A percentile compares a stretch with the other conserved stretches of the same genome.
phyloP scores from a whole-genome alignment of 2,113 vertebrate species.

The Ciconia boyciana region DNA sequence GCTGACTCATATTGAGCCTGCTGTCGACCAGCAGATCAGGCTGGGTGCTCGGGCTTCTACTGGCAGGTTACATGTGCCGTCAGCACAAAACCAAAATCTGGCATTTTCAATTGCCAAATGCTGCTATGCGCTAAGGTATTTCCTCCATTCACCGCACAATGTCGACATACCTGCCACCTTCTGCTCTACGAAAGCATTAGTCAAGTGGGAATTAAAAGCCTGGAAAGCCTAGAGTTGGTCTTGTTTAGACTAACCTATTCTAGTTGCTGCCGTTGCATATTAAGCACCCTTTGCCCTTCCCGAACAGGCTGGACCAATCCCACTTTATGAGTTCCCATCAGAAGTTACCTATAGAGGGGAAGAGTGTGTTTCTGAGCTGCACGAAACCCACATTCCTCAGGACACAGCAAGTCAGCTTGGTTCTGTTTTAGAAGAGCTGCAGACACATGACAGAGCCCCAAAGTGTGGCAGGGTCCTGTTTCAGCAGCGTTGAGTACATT shows the following conservation, averaged over 20 bases:
- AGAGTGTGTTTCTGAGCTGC: not conserved
- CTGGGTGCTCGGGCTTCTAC: not conserved
- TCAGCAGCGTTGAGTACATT: not conserved
- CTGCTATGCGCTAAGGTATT: not conserved
- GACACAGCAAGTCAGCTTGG: not conserved
- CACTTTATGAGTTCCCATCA: not conserved
- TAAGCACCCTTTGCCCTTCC: accelerated
- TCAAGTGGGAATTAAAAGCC: not conserved
- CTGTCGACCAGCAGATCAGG: not conserved
- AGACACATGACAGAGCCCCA: not conserved
- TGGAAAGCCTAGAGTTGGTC: not conserved
- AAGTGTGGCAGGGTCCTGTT: not conserved
- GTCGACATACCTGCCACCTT: not conserved
- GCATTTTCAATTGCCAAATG: not conserved
- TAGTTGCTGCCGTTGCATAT: not conserved
- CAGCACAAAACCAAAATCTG: not conserved
- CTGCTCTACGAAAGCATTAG: not conserved
- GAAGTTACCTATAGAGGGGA: not conserved
- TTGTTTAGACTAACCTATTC: not conserved
- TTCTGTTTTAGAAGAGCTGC: not conserved
- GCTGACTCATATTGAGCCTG: accelerated
- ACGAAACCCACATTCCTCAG: not conserved
- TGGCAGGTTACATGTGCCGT: not conserved
- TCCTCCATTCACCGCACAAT: not conserved
- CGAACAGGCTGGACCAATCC: not conserved